Evolutionary conservation across 1,140 invertebrate genomes (phyloP).

Genomic region (Hyles euphorbiae): DNA sequence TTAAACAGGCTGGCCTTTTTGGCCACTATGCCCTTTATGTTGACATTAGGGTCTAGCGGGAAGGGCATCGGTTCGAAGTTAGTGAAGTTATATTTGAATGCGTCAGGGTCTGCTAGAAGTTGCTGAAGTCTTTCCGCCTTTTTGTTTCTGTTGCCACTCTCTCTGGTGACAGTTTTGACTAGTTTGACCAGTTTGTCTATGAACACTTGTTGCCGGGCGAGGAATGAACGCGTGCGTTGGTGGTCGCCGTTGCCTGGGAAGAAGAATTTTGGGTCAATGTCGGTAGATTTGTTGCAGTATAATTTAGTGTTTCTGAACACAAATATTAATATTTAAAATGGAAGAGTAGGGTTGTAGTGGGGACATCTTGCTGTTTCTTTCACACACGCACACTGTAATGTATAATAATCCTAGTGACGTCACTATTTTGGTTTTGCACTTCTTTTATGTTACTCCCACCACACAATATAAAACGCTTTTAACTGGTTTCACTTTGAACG

Average conservation of each 20-base stretch:
- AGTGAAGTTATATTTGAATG: conserved; percentile 91
- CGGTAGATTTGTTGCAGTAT: neutral
- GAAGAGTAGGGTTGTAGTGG: too few relatives aligned
- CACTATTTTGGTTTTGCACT: too few relatives aligned
- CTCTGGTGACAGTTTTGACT: conserved; percentile 93
- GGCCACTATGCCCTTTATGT: conserved; percentile 92
- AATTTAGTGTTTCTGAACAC: too few relatives aligned
- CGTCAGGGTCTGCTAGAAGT: conserved; percentile 87
- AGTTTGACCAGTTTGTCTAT: conserved; percentile 93
- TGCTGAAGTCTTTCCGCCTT: conserved; percentile 93
- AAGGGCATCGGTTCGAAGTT: conserved; percentile 95
- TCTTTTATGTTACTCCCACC: too few relatives aligned
- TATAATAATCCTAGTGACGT: too few relatives aligned
- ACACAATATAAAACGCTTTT: too few relatives aligned
- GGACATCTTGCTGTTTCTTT: too few relatives aligned
- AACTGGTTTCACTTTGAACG: too few relatives aligned
- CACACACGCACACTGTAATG: too few relatives aligned
- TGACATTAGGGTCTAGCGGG: conserved; percentile 94
- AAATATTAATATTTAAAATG: too few relatives aligned
- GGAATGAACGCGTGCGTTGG: conserved; percentile 81
- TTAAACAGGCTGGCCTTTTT: conserved; percentile 96
- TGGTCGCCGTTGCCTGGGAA: conserved; percentile 79
- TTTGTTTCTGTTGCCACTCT: conserved; percentile 93
- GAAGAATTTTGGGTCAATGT: neutral
- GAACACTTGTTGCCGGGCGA: conserved; percentile 91